Conservation (phyloP, 2,888 invertebrate species). For the Epiblema foenella region DNA sequence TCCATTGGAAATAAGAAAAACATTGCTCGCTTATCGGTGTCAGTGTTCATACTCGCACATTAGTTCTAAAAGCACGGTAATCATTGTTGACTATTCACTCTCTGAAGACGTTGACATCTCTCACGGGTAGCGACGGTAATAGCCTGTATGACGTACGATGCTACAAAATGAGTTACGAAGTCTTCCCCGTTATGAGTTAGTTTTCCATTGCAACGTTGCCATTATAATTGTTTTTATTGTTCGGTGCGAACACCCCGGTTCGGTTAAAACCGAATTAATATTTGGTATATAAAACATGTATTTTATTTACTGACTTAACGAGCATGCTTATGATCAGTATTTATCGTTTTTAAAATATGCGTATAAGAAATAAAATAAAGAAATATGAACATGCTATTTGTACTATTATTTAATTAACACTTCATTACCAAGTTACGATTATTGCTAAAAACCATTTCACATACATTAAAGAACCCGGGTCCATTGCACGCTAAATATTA, state of each 20-base stretch:
- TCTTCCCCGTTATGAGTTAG: slow-evolving; percentile 36
- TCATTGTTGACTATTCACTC: slow-evolving; percentile 52
- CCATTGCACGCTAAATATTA: neutral
- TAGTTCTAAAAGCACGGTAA: slow-evolving; percentile 49
- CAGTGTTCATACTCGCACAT: slow-evolving; percentile 3
- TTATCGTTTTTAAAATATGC: too few species aligned
- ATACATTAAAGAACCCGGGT: neutral
- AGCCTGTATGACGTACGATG: slow-evolving; percentile 42
- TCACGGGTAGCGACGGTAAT: slow-evolving; percentile 46
- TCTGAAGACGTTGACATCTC: slow-evolving; percentile 51
- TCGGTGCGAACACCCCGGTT: neutral
- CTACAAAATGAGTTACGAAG: slow-evolving; percentile 30
- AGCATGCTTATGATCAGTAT: neutral
- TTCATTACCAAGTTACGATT: neutral
- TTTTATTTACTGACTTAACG: neutral
- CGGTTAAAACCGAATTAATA: neutral
- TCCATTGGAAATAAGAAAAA: slow-evolving; percentile 28
- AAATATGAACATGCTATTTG: too few species aligned
- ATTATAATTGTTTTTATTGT: slow-evolving; percentile 13
- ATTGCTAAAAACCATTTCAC: neutral
- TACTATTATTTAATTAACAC: neutral
- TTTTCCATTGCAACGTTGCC: slow-evolving; percentile 19
- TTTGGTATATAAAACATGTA: neutral
- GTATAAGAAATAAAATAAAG: too few species aligned
- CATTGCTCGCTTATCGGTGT: slow-evolving; percentile 10